These are phyloP conservation scores for Drosophila meridionalis DNA, from an alignment of 2,888 invertebrate genomes.

Conservation along the genomic window DNA sequence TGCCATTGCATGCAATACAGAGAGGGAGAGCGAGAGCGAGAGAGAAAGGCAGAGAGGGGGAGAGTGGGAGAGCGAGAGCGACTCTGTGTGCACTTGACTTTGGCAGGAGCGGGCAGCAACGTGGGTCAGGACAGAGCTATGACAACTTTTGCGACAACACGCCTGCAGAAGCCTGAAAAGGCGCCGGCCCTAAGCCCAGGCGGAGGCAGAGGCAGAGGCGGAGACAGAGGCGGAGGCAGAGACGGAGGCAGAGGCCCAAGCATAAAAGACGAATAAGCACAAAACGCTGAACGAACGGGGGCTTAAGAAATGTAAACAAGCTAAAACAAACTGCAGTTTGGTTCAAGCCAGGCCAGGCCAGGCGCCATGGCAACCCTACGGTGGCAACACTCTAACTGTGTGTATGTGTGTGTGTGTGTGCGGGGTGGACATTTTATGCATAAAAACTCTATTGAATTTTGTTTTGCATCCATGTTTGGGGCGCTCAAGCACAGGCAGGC, in stretches of 20 bases:
- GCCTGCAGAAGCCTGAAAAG: slow-evolving; percentile 46
- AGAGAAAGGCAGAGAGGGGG: neutral
- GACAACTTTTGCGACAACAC: slow-evolving; percentile 62
- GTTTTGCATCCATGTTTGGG: slow-evolving; percentile 32
- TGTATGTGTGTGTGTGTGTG: slow-evolving; percentile 12
- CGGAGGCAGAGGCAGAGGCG: slow-evolving; percentile 14
- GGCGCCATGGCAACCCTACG: slow-evolving; percentile 66
- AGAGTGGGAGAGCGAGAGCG: neutral
- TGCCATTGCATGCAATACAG: slow-evolving; percentile 55
- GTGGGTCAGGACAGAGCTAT: slow-evolving; percentile 41
- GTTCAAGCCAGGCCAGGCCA: slow-evolving; percentile 35
- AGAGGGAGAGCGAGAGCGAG: neutral
- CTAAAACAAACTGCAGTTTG: slow-evolving; percentile 57
- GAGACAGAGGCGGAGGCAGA: too few relatives aligned
- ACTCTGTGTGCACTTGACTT: slow-evolving; percentile 72
- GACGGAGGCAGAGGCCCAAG: slow-evolving; percentile 38
- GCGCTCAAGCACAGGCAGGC: neutral
- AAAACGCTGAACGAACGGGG: slow-evolving; percentile 41
- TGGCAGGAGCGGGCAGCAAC: slow-evolving; percentile 37
- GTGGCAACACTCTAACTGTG: slow-evolving; percentile 21
- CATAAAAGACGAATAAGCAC: slow-evolving; percentile 64
- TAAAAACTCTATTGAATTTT: slow-evolving; percentile 58
- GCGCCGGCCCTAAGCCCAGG: slow-evolving; percentile 29
- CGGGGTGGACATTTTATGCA: slow-evolving; percentile 46
- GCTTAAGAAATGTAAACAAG: slow-evolving; percentile 56